Evolutionary conservation across 1,140 invertebrate species (phyloP).

Genomic region (Frieseomelitta varia): DNA sequence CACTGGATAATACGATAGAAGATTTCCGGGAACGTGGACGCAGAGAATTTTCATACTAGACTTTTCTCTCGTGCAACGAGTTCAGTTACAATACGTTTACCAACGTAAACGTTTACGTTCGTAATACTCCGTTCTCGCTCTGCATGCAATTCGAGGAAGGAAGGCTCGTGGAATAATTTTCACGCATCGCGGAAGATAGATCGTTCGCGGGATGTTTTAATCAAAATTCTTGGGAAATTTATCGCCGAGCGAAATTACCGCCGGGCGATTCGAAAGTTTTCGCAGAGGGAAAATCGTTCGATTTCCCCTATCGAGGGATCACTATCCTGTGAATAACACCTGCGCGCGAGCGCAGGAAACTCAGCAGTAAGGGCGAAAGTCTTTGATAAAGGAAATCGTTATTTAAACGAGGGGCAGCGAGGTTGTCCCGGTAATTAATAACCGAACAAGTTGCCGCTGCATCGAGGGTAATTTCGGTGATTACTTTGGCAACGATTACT

Average conservation of each 20-base stretch:
- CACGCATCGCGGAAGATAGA: neutral
- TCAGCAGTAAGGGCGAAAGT: too few relatives aligned
- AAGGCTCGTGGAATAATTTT: neutral
- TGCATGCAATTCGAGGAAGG: too few relatives aligned
- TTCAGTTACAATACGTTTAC: too few relatives aligned
- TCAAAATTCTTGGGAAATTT: neutral
- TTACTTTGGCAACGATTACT: constrained; percentile 47
- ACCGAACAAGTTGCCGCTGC: constrained; percentile 41
- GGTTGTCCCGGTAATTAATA: constrained; percentile 41
- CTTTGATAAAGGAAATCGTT: constrained; percentile 31
- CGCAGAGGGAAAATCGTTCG: neutral
- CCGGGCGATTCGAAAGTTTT: too few relatives aligned
- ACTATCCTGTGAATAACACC: neutral
- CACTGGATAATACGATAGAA: too few relatives aligned
- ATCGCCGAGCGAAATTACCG: neutral
- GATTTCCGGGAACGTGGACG: too few relatives aligned
- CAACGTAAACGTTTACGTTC: too few relatives aligned
- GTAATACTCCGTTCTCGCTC: too few relatives aligned
- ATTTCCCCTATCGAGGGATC: neutral
- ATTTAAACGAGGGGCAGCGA: constrained; percentile 24
- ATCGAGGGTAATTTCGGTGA: constrained; percentile 41
- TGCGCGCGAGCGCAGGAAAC: neutral
- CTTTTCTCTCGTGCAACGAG: too few relatives aligned
- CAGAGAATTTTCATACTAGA: too few relatives aligned
- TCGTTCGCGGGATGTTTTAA: neutral